Conservation (phyloP, 2,797 vertebrate species). For the Allobates femoralis region DNA sequence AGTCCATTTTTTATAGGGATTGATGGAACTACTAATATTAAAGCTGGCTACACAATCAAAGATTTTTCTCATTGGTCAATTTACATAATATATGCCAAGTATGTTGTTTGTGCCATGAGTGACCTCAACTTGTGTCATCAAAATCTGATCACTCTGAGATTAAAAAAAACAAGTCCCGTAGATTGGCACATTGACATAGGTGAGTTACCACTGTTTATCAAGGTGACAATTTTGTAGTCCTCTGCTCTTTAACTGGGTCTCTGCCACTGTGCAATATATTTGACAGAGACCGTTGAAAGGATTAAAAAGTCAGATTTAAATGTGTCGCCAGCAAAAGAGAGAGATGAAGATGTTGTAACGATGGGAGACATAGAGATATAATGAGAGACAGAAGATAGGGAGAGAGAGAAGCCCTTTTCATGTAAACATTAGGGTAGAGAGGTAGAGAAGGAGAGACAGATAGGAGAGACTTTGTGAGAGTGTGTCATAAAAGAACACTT, state of each 20-base stretch:
- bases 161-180: not conserved
- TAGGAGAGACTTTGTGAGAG: conserved; percentile 43
- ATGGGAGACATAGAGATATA: conserved; percentile 13
- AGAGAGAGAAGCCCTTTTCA: conserved; percentile 61
- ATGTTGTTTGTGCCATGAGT: not conserved
- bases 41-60: conserved; percentile 31
- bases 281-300: not conserved
- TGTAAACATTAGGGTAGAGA: conserved; percentile 63
- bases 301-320: not conserved
- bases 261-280: not conserved
- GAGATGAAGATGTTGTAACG: not conserved
- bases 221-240: not conserved
- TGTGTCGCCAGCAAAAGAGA: conserved; percentile 38
- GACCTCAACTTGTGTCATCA: conserved; percentile 12
- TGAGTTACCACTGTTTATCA: not conserved
- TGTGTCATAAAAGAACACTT: conserved; percentile 51
- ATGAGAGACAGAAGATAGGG: conserved; percentile 38
- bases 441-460: conserved; percentile 61
- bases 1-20: conserved; percentile 47
- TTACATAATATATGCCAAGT: not conserved
- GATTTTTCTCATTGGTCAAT: not conserved
- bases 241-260: not conserved
- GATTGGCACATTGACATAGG: not conserved
- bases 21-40: conserved; percentile 45
- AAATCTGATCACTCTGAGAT: not conserved